Percentiles rank a stretch among this genome's conserved stretches.
Evolutionary conservation across 2,113 vertebrate species (phyloP).

Genomic region (Tupaia chinensis): DNA sequence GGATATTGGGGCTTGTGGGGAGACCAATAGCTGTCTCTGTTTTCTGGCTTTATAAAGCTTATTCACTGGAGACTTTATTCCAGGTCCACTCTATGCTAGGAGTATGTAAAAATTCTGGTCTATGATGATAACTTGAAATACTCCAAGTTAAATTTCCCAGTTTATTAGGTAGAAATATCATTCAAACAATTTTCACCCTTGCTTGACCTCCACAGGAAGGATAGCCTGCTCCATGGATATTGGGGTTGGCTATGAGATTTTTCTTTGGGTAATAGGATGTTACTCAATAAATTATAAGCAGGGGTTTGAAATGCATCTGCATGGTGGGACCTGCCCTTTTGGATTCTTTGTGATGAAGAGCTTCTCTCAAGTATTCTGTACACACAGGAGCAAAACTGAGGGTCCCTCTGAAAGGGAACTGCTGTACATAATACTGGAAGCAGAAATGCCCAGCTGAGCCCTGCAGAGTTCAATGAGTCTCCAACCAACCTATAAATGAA

Average conservation of each 20-base stretch:
- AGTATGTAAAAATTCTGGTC: not conserved
- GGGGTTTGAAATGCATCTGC: not conserved
- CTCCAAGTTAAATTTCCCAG: not conserved
- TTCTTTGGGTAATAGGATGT: not conserved
- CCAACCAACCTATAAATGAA: not conserved
- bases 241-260: not conserved
- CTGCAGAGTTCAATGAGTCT: not conserved
- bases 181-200: not conserved
- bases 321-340: not conserved
- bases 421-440: not conserved
- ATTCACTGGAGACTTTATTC: not conserved
- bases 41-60: not conserved
- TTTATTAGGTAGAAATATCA: not conserved
- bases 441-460: not conserved
- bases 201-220: rapidly evolving
- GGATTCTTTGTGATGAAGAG: not conserved
- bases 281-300: too few relatives aligned
- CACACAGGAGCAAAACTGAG: rapidly evolving
- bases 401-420: rapidly evolving
- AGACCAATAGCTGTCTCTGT: not conserved
- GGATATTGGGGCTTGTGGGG: not conserved
- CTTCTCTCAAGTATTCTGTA: not conserved
- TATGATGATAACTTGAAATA: not conserved
- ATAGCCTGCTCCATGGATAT: not conserved
- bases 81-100: not conserved